Conservation (phyloP, 2,888 invertebrate genomes). For the Parnassius glacialis region DNA sequence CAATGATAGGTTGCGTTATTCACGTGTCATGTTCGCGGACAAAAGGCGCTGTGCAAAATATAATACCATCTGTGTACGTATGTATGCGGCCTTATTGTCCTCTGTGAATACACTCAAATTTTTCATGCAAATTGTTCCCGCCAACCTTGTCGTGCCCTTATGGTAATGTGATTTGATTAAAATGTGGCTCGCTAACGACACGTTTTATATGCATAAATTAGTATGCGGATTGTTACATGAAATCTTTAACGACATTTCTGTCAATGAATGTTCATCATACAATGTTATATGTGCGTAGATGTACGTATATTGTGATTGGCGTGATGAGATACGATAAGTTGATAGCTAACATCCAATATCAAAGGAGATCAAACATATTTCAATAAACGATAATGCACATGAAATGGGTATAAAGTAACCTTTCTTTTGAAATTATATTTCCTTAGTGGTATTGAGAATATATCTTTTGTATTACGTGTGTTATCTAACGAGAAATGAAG, state of each 20-base stretch:
- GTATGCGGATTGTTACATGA: slow-evolving; percentile 10
- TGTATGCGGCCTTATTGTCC: slow-evolving; percentile 37
- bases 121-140: slow-evolving; percentile 40
- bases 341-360: no score
- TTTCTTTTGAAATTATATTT: no score
- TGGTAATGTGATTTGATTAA: slow-evolving; percentile 36
- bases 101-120: slow-evolving; percentile 41
- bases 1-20: slow-evolving; percentile 38
- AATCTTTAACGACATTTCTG: background rate
- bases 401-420: no score
- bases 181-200: slow-evolving; percentile 30
- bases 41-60: slow-evolving; percentile 23
- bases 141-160: slow-evolving; percentile 32
- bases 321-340: no score
- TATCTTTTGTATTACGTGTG: no score
- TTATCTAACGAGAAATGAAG: no score
- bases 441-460: no score
- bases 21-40: slow-evolving; percentile 24
- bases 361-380: no score
- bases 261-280: no score
- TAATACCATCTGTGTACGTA: slow-evolving; percentile 14
- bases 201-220: slow-evolving; percentile 32
- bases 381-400: no score
- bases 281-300: no score
- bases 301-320: no score